Conservation (phyloP, 2,797 vertebrate genomes). For the Clarias platycephalus region DNA sequence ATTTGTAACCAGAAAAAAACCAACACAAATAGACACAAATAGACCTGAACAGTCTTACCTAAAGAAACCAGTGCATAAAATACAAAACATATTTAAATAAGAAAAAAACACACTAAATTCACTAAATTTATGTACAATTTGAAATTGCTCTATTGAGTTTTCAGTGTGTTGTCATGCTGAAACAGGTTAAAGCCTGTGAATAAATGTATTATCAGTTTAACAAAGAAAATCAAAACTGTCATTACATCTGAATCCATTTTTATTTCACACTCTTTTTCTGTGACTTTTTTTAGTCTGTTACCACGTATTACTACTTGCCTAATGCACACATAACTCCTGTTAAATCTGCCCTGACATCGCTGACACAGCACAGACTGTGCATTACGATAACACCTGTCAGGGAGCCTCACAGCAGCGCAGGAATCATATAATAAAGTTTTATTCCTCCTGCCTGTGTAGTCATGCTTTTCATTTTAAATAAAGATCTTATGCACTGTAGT, state of each 20-base stretch:
- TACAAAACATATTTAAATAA: no score
- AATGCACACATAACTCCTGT: neutral
- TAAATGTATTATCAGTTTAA: neutral
- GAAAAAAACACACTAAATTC: no score
- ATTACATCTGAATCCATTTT: neutral
- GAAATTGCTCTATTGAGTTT: no score
- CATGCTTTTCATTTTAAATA: neutral
- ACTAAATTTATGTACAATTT: no score
- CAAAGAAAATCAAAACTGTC: neutral
- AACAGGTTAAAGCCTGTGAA: neutral
- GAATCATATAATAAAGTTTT: neutral
- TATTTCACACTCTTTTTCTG: neutral
- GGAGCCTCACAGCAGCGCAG: neutral
- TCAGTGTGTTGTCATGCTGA: neutral
- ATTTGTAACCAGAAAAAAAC: no score
- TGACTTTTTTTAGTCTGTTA: neutral
- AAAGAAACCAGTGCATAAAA: no score
- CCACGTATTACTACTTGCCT: neutral
- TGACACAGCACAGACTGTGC: neutral
- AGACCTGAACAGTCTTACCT: no score
- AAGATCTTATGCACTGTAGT: neutral
- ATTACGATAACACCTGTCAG: neutral
- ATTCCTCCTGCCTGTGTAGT: neutral
- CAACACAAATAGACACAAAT: no score
- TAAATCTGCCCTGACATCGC: neutral